Percentiles rank a stretch among this genome's conserved stretches.
Conservation (phyloP, 2,888 invertebrate genomes). For the Parasteatoda lunata region DNA sequence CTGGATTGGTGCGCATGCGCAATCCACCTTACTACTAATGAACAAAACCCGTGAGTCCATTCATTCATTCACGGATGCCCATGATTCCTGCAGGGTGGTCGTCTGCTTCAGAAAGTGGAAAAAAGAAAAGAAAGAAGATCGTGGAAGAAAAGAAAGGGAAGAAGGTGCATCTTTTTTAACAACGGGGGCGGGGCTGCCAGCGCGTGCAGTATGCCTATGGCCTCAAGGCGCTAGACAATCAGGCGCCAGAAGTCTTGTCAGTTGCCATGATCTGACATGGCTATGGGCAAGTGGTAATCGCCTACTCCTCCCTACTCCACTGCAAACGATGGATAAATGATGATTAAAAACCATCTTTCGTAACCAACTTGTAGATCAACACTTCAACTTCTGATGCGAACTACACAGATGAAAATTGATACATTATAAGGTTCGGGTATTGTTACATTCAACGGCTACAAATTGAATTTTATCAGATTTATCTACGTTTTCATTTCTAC, state of each 20-base stretch:
- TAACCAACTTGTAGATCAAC: too few relatives aligned
- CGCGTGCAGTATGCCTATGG: slow-evolving; percentile 63
- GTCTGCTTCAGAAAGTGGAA: slow-evolving; percentile 28
- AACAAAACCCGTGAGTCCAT: slow-evolving; percentile 16
- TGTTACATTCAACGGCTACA: too few relatives aligned
- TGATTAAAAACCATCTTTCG: too few relatives aligned
- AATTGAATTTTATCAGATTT: too few relatives aligned
- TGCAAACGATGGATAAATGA: too few relatives aligned
- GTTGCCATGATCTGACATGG: slow-evolving; percentile 22
- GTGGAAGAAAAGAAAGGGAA: slow-evolving; percentile 7
- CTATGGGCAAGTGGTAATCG: slow-evolving; percentile 40
- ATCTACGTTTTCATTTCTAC: too few relatives aligned
- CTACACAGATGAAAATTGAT: too few relatives aligned
- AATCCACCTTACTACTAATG: slow-evolving; percentile 44
- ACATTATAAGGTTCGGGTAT: too few relatives aligned
- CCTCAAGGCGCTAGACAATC: slow-evolving; percentile 60
- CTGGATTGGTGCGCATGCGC: neutral
- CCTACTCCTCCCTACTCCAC: slow-evolving; percentile 7
- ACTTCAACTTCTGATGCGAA: too few relatives aligned
- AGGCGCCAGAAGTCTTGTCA: slow-evolving; percentile 56
- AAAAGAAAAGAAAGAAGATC: neutral
- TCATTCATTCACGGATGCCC: slow-evolving; percentile 47
- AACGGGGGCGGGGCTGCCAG: slow-evolving; percentile 55
- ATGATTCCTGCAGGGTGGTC: slow-evolving; percentile 56
- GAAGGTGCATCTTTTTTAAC: slow-evolving; percentile 29